Conservation (phyloP, 2,888 invertebrate species). For the Ormyrus thymus region DNA sequence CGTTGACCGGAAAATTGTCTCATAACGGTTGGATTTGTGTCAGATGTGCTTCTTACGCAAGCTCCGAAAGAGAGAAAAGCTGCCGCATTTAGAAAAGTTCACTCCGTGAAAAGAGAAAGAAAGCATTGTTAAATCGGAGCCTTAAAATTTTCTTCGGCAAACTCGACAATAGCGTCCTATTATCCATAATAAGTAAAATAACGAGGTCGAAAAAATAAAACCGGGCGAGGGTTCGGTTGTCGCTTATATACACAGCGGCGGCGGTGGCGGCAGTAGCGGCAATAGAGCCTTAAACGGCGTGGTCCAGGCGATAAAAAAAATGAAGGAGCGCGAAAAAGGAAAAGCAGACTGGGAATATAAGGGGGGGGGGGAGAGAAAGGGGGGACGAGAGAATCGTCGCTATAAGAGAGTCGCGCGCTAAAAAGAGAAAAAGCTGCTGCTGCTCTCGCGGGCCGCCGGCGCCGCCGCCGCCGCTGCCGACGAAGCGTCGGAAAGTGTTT, state of each 20-base stretch:
- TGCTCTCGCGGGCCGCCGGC: slow-evolving; percentile 13
- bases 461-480: not conserved
- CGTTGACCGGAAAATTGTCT: too few species aligned
- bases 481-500: slow-evolving; percentile 73
- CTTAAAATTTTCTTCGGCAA: slow-evolving; percentile 20
- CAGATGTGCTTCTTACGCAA: too few species aligned
- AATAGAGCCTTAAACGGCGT: slow-evolving; percentile 53
- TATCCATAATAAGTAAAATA: slow-evolving; percentile 54
- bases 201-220: slow-evolving; percentile 49
- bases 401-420: slow-evolving; percentile 13
- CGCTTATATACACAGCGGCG: too few species aligned
- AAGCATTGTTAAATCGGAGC: slow-evolving; percentile 10
- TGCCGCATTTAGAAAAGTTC: slow-evolving; percentile 1
- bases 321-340: slow-evolving; percentile 24
- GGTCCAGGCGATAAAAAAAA: slow-evolving; percentile 49
- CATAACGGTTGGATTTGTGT: too few species aligned
- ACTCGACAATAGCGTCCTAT: slow-evolving; percentile 28
- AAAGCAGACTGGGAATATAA: slow-evolving; percentile 43
- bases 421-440: slow-evolving; percentile 22
- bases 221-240: not conserved
- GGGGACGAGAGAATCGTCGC: slow-evolving; percentile 22
- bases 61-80: too few species aligned
- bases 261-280: not conserved
- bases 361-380: slow-evolving; percentile 21
- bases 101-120: slow-evolving; percentile 5